Conservation (phyloP, 2,888 invertebrate species). For the Drosophila imparisetae region DNA sequence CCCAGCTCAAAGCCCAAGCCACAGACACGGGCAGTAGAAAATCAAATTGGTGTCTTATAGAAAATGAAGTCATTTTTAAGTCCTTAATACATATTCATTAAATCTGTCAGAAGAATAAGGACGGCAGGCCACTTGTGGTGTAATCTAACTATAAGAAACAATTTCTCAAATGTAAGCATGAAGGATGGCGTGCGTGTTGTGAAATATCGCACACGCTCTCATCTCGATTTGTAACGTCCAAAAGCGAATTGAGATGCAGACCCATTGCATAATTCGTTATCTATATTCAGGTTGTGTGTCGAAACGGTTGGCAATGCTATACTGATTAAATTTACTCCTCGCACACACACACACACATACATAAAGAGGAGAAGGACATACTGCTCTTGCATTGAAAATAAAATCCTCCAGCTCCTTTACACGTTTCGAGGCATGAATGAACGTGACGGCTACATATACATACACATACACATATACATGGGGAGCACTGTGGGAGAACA, state of each 20-base stretch:
- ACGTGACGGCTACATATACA: conserved; percentile 52
- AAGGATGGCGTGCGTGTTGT: neutral
- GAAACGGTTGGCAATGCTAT: conserved; percentile 74
- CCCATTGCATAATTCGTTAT: conserved; percentile 81
- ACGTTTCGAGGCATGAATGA: conserved; percentile 72
- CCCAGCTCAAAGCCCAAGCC: neutral
- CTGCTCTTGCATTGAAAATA: conserved; percentile 67
- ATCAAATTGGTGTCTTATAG: neutral
- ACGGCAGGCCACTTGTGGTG: neutral
- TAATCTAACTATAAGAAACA: neutral
- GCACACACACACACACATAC: conserved; percentile 24
- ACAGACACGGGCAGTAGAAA: neutral
- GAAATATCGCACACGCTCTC: conserved; percentile 4
- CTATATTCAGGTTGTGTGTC: conserved; percentile 83
- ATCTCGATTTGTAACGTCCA: conserved; percentile 18
- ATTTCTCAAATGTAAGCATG: neutral
- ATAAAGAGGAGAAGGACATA: conserved; percentile 22
- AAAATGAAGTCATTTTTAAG: neutral
- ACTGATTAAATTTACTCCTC: conserved; percentile 80
- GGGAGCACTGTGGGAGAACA: neutral
- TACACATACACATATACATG: neutral
- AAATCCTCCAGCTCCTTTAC: conserved; percentile 72
- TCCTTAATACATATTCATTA: neutral
- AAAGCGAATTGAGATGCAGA: conserved; percentile 16
- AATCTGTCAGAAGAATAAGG: neutral